A percentile compares a stretch with the other conserved stretches of the same genome.
phyloP scores from a whole-genome alignment of 2,888 invertebrate species.

The Frankliniella fusca region DNA sequence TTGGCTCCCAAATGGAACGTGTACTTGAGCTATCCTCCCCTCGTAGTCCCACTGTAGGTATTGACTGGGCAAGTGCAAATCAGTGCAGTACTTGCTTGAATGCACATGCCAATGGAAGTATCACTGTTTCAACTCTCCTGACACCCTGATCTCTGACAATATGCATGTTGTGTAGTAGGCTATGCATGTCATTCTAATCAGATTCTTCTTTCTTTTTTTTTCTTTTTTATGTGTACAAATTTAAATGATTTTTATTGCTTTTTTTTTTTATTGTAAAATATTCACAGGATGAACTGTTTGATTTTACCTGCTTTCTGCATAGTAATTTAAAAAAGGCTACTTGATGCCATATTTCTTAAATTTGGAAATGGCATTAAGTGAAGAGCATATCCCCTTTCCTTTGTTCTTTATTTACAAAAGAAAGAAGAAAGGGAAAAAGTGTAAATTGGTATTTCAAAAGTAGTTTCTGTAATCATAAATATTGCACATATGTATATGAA shows the following conservation, averaged over 20 bases:
- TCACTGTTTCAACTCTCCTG: slow-evolving; percentile 55
- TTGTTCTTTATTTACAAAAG: background rate
- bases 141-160: slow-evolving; percentile 46
- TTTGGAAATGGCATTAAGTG: background rate
- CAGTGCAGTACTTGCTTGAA: slow-evolving; percentile 58
- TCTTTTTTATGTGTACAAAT: background rate
- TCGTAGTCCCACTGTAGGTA: slow-evolving; percentile 52
- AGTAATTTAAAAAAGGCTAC: background rate
- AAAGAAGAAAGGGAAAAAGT: background rate
- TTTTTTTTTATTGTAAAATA: background rate
- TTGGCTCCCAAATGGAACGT: slow-evolving; percentile 43
- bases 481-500: too few relatives aligned
- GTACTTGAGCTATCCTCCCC: slow-evolving; percentile 54
- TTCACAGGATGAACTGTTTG: background rate
- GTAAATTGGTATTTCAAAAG: background rate
- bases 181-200: background rate
- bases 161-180: slow-evolving; percentile 32
- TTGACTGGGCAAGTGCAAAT: slow-evolving; percentile 58
- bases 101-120: slow-evolving; percentile 56
- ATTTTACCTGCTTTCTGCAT: background rate
- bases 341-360: background rate
- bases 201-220: background rate
- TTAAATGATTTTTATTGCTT: background rate
- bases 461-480: background rate
- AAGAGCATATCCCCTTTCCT: background rate